A percentile compares a stretch with the other conserved stretches of the same genome.
Conservation (phyloP, 2,797 vertebrate species). For the Eidolon dupreanum region DNA sequence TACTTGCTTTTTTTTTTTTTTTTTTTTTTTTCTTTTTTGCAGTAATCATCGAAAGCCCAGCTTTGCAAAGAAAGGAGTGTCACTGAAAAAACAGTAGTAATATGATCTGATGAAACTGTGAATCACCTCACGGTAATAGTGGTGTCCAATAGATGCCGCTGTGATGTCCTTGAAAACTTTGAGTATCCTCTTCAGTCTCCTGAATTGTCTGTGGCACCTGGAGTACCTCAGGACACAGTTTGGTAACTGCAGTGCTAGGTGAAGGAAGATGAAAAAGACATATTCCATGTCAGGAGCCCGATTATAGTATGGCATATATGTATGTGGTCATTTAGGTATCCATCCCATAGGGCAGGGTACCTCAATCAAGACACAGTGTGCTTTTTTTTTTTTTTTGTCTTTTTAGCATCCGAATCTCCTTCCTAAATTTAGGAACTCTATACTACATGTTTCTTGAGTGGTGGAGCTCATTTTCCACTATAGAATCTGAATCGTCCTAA, state of each 20-base stretch:
- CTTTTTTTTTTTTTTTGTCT: neutral
- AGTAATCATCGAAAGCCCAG: neutral
- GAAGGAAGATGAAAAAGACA: neutral
- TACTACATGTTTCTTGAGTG: neutral
- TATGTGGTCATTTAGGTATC: neutral
- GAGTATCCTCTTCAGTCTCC: neutral
- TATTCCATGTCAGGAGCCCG: neutral
- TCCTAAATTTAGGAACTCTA: neutral
- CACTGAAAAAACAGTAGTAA: neutral
- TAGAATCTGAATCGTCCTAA: neutral
- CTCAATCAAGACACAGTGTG: neutral
- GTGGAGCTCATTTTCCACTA: neutral
- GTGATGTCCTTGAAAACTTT: neutral
- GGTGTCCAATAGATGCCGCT: neutral
- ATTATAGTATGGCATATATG: too few species aligned
- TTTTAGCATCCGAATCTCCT: neutral
- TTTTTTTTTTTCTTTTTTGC: neutral
- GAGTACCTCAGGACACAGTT: neutral
- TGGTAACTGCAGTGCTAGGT: neutral
- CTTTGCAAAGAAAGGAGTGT: neutral
- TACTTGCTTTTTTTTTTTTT: neutral
- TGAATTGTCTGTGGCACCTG: neutral
- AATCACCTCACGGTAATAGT: rapidly evolving
- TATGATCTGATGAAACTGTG: neutral
- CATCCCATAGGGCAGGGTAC: neutral